Base-by-base conservation (phyloP, 2,888 invertebrate species). In the Coleophora flavipennella region DNA sequence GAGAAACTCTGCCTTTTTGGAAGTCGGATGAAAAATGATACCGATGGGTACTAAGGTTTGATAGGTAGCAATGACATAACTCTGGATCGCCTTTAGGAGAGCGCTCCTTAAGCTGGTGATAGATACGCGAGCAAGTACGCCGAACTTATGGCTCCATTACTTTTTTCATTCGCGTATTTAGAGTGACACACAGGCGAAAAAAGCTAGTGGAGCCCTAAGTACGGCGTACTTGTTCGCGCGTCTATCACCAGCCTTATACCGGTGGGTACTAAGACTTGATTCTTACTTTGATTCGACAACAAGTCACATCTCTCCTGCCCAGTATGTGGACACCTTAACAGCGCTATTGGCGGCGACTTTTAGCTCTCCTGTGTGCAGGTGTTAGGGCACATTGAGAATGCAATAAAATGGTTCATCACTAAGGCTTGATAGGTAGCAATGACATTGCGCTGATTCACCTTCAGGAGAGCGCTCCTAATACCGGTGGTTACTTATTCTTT, bases 381-480 rank as follows among this genome's bases (percentile, higher is more conserved):
- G 44, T 67, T 72, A 0, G 20, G 6, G 20, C 6, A 4, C 20
- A 6, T 4, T 33, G 69, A 73, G 50, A 1, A 55, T 54, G 27
- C 68, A 83, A 0, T 55, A 53, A 29, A 80, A 81, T 42, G 83
- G 83, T n/a, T n/a, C 44, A 77, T 84, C 20, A 35, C 28, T 12
- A 12, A 20, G 25, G n/a, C n/a, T n/a, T 10, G 1, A 4, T 4
- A 14, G 6, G 10, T 10, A 8, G 8, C 25, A 80, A 81, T 42
- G 83, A 84, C 44, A 77, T 84, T 20, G 74, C 80, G 1, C 45
- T 84, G 42, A 57, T 83, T 51, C 61, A 65, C 35, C 66, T 83
- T 29, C 49, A 48, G 2, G 61, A 55, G 10, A 46, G 51, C 26
- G 77, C 68, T 1, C 81, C 80, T 8, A 81, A 79, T 34, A 77